Base-by-base conservation (phyloP, 2,888 invertebrate species). In the Calliopum simillimum region DNA sequence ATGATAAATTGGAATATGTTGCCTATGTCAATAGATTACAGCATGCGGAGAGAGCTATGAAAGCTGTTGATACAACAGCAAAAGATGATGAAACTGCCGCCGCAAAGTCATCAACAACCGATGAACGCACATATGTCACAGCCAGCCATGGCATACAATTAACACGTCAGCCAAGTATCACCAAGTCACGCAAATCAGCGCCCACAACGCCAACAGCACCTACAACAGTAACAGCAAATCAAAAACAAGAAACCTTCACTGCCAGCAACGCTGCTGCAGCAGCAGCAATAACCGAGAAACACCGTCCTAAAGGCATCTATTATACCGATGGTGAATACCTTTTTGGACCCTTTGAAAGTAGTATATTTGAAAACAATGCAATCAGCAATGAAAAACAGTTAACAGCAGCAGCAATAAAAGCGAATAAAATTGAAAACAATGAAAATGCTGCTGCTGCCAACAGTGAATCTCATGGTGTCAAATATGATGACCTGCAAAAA, bases 401-500 rank as follows among this genome's bases (percentile, higher is more conserved):
- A 49, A 49, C 23, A 21, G 6, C 23, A 21, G 6, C 51, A 43
- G 51, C 25, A 11, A 8, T 19, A 6, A 16, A 33, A 21, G 19
- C 21, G 3, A 12, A 53, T 11, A 21, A 21, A 43, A 44, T 2
- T 25, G 64, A 49, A 6, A 46, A 13, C 51, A 61, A 59, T 66
- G 49, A 61, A 5, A 21, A 55, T 61, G 62, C 44, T 62, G 43
- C 16, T 53, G 19, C 41, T 41, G 19, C 12, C 3, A 33, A 1
- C 59, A 44, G 55, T n/a, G 43, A 43, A 3, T 77, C 79, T 68
- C 78, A 83, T 62, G 81, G 81, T 75, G 80, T 79, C 23, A 85
- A 84, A 76, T 85, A 85, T 71, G 83, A 81, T 16, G 78, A 82
- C 64, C 82, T 85, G 47, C 85, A 85, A 73, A 81, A 86, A 75